These are phyloP conservation scores for Luidia sarsii DNA, from an alignment of 53 echinoderm and acorn worm species.

Conservation along the genomic window DNA sequence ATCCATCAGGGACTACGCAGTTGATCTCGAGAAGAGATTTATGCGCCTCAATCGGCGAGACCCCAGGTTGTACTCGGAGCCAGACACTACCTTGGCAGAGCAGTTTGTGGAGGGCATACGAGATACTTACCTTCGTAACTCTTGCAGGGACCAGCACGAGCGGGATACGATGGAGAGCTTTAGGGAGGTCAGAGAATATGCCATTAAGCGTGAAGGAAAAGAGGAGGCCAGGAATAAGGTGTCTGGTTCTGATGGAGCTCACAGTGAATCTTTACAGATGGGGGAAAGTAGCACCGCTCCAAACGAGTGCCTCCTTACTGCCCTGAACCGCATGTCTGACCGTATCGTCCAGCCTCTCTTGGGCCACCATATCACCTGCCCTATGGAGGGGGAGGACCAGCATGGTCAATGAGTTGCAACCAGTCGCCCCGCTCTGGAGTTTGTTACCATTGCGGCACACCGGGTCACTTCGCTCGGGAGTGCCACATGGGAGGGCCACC, in stretches of 20 bases:
- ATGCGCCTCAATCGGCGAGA: slow-evolving; percentile 15
- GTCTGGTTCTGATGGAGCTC: neutral
- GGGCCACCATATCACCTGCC: too few relatives aligned
- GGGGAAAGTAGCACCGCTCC: neutral
- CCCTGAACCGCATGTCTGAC: neutral
- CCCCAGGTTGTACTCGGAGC: slow-evolving; percentile 33
- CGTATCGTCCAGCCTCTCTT: neutral
- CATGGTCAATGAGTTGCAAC: neutral
- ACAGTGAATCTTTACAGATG: neutral
- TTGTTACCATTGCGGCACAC: neutral
- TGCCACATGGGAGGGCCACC: neutral
- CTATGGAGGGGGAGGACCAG: neutral
- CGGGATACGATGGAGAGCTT: neutral
- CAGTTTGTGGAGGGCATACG: slow-evolving; percentile 18
- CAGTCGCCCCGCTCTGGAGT: neutral
- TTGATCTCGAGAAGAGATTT: slow-evolving; percentile 38
- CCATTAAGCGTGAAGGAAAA: slow-evolving; percentile 9
- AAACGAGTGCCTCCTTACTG: neutral
- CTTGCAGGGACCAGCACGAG: slow-evolving; percentile 13
- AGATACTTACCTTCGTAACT: slow-evolving; percentile 19
- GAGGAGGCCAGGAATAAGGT: slow-evolving; percentile 25
- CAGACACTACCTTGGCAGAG: slow-evolving; percentile 28
- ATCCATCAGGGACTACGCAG: slow-evolving; percentile 35
- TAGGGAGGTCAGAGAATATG: slow-evolving; percentile 19
- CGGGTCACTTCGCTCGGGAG: neutral